These are phyloP conservation scores for Lasioglossum figueresi DNA, from an alignment of 2,888 invertebrate species.

Conservation along the genomic window DNA sequence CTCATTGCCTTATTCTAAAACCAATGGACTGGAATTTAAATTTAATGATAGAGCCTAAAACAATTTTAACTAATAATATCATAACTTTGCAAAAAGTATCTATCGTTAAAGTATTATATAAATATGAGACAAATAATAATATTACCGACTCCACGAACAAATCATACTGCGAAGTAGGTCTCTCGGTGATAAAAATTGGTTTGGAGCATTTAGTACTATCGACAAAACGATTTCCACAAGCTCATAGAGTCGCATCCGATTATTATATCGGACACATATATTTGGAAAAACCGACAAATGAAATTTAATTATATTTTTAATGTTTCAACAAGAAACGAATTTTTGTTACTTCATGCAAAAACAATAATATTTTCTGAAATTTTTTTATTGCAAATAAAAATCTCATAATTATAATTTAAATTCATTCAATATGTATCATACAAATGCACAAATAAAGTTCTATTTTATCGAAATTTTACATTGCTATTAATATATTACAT, in stretches of 20 bases:
- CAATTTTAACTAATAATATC: slow-evolving; percentile 41
- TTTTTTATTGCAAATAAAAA: slow-evolving; percentile 27
- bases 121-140: slow-evolving; percentile 72
- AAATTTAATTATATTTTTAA: slow-evolving; percentile 20
- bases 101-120: slow-evolving; percentile 80
- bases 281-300: slow-evolving; percentile 36
- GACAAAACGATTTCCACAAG: slow-evolving; percentile 77
- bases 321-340: not conserved
- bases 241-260: slow-evolving; percentile 74
- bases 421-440: slow-evolving; percentile 28
- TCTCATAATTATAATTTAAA: slow-evolving; percentile 20
- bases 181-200: slow-evolving; percentile 77
- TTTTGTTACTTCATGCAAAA: not conserved
- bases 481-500: slow-evolving; percentile 45
- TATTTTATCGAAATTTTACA: slow-evolving; percentile 49
- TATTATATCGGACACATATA: slow-evolving; percentile 78
- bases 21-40: slow-evolving; percentile 79
- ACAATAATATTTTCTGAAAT: not conserved
- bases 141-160: slow-evolving; percentile 65
- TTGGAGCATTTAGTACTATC: slow-evolving; percentile 77
- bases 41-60: slow-evolving; percentile 72
- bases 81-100: slow-evolving; percentile 66
- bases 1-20: slow-evolving; percentile 75
- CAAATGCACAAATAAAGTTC: slow-evolving; percentile 46
- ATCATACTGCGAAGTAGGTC: slow-evolving; percentile 74